Base-by-base conservation (phyloP, 2,797 vertebrate species). In the Psittacula derbiana region DNA sequence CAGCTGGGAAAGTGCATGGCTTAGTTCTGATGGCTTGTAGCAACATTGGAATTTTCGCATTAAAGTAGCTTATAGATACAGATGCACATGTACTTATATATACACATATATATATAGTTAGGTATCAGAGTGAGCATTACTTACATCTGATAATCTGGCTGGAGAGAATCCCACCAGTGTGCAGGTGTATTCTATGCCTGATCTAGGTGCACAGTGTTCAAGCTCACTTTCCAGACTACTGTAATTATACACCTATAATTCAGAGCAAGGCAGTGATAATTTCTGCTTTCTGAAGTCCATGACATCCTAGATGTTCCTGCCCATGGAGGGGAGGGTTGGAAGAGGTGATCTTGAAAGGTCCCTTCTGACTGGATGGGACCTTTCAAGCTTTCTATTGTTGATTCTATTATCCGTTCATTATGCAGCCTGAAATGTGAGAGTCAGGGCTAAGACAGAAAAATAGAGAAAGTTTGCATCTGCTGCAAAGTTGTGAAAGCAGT, bases 261-360 rank as follows among this genome's bases (percentile, higher is more conserved):
- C 58, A 53, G 62, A 61, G 18, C 10, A 6, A 14, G 16, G 6
- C 12, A 90, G 7, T 16, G 16, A 61, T 58, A 46, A 33, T 6
- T 67, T 85, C 53, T 20, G 38, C 49, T 57, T 21, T 74, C 11
- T n/a, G 38, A 55, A 69, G 72, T 23, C 27, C 17, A 27, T 69
- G 40, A 36, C 15, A 30, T 30, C 18, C 41, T 47, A 61, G 46
- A 40, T 65, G 8, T 55, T 81, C 20, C 41, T 65, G 12, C 41
- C 49, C 24, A 1, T 23, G 50, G 9, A 0, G 2, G 7, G 5
- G 25, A 57, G 13, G 2, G 2, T 43, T 84, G 24, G 9, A 65
- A 2, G 2, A 82, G 38, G n/a, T 9, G 11, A 5, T 73, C 28
- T 84, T 69, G 31, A 71, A 69, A 80, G 12, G 3, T 17, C 2